Conservation (phyloP, 2,888 invertebrate species). For the Alentia gelatinosa region DNA sequence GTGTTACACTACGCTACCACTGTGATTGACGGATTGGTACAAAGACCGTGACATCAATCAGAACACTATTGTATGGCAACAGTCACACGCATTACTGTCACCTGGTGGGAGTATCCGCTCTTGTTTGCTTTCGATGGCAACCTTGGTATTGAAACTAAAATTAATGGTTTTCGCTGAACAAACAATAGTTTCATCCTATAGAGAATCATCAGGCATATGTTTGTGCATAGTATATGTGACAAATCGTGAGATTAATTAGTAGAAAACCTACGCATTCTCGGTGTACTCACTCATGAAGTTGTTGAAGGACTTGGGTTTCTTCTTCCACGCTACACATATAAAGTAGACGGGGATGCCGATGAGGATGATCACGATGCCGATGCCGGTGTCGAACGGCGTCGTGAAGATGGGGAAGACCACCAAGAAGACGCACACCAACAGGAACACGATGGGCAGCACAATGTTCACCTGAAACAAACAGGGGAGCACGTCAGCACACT, state of each 20-base stretch:
- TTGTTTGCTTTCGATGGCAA: no score
- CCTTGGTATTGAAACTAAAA: not conserved
- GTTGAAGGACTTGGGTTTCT: slow-evolving; percentile 74
- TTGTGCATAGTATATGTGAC: not conserved
- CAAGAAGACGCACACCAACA: slow-evolving; percentile 91
- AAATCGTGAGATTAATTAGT: not conserved
- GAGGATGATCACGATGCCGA: slow-evolving; percentile 88
- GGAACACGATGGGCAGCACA: slow-evolving; percentile 90
- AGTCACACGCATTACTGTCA: no score
- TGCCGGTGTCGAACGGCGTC: slow-evolving; percentile 84
- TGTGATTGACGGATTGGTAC: no score
- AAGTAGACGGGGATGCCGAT: slow-evolving; percentile 92
- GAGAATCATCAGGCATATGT: not conserved
- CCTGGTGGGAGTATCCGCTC: no score
- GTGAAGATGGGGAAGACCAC: slow-evolving; percentile 92
- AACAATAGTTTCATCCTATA: not conserved
- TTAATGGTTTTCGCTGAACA: not conserved
- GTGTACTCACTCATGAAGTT: slow-evolving; percentile 67
- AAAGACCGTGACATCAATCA: no score
- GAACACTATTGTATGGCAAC: no score
- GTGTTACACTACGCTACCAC: no score
- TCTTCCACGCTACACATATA: slow-evolving; percentile 81
- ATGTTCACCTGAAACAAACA: slow-evolving; percentile 85
- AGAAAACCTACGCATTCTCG: not conserved
- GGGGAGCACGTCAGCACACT: not conserved